These are phyloP conservation scores for Lutjanus argentimaculatus DNA, from an alignment of 2,797 vertebrate genomes.

Conservation along the genomic window DNA sequence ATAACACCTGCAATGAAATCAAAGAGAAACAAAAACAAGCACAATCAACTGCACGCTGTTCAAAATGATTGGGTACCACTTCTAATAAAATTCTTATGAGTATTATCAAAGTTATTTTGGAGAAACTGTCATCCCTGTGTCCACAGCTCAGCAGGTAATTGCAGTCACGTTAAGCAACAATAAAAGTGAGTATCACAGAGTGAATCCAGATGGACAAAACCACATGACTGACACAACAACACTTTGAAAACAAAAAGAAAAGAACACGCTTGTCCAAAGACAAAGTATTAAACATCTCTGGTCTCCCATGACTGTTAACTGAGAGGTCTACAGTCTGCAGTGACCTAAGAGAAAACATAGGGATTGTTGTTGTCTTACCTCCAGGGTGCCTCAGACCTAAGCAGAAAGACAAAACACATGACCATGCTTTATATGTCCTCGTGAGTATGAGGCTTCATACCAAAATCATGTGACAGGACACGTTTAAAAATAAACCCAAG, in stretches of 20 bases:
- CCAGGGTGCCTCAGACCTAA: slow-evolving; percentile 73
- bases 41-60: not conserved
- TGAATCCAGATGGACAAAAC: not conserved
- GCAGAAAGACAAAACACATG: slow-evolving; percentile 72
- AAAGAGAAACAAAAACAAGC: not conserved
- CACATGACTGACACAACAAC: slow-evolving; percentile 9
- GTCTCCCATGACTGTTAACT: slow-evolving; percentile 31
- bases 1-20: slow-evolving; percentile 75
- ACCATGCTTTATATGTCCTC: slow-evolving; percentile 50
- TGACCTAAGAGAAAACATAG: slow-evolving; percentile 35
- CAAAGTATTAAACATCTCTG: slow-evolving; percentile 52
- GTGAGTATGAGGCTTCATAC: slow-evolving; percentile 37
- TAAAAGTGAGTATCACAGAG: not conserved
- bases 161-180: slow-evolving; percentile 11
- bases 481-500: slow-evolving; percentile 11
- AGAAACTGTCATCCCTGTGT: not conserved
- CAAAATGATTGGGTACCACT: not conserved
- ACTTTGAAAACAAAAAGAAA: not conserved
- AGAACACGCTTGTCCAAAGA: not conserved
- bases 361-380: slow-evolving; percentile 79
- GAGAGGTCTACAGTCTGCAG: not conserved
- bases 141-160: slow-evolving; percentile 2
- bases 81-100: not conserved
- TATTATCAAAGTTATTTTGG: not conserved
- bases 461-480: slow-evolving; percentile 52